These are phyloP conservation scores for Myopa testacea DNA, from an alignment of 2,888 invertebrate genomes.

Conservation along the genomic window DNA sequence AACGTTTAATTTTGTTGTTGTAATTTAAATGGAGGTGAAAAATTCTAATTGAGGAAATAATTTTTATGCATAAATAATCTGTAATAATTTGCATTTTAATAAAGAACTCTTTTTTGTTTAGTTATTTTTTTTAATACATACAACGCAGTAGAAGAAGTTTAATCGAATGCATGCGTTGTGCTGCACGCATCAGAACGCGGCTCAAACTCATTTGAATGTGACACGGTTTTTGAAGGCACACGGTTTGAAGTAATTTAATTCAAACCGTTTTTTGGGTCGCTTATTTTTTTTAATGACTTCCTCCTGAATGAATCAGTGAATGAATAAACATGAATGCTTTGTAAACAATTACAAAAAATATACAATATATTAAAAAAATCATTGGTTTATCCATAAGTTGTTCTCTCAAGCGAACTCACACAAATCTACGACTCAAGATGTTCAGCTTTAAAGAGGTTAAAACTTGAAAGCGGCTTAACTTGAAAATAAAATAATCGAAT, in stretches of 20 bases:
- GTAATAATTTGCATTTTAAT: neutral
- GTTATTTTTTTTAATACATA: too few species aligned
- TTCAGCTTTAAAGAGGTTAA: too few species aligned
- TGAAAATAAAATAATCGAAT: too few species aligned
- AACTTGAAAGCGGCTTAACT: too few species aligned
- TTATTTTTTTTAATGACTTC: neutral
- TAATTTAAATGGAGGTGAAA: neutral
- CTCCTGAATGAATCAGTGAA: neutral
- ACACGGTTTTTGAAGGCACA: neutral
- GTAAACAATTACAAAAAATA: neutral
- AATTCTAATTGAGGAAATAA: conserved; percentile 7
- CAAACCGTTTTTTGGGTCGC: neutral
- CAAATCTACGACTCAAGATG: too few species aligned
- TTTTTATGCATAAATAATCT: conserved; percentile 2
- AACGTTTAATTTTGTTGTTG: neutral
- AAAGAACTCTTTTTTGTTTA: too few species aligned
- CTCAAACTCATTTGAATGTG: neutral
- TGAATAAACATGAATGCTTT: neutral
- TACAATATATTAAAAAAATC: too few species aligned
- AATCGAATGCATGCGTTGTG: neutral
- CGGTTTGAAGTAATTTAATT: too few species aligned
- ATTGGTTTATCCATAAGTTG: too few species aligned
- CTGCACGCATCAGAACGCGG: neutral
- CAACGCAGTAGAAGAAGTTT: neutral
- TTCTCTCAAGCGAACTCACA: too few species aligned